Base-by-base conservation (phyloP, 2,797 vertebrate species). In the Poecilia velifera region DNA sequence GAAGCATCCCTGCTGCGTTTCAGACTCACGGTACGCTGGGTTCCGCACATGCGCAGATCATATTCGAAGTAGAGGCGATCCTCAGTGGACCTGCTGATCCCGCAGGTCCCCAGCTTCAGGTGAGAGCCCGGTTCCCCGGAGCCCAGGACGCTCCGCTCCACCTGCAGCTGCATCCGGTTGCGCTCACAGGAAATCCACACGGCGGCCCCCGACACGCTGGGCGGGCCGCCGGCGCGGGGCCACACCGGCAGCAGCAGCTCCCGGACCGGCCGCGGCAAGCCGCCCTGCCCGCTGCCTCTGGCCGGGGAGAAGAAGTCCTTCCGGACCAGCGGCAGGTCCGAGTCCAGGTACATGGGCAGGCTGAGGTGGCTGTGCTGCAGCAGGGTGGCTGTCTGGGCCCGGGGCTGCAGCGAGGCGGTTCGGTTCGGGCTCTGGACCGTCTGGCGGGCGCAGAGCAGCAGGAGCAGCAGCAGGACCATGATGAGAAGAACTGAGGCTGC, bases 81-180 rank as follows among this genome's bases (percentile, higher is more conserved):
- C 25, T 57, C n/a, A 0, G 90, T 93, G 0, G 77, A 47, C 22
- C 66, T 88, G 47, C 53, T 94, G 82, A 81, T 34, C 9, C 10
- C 3, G 45, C 96, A 96, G 0, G 93, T 87, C 1, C 95, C 96
- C 57, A 96, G 88, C 31, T 41, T 90, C 28, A 96, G 83, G 1
- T 39, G 57, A 0, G 76, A 75, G 1, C n/a, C 18, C 0, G 39
- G 18, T 0, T 76, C 80, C 0, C 8, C 31, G 1, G 31, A 4
- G 22, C 85, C 93, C 46, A 94, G 14, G 16, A 88, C 0, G 8
- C 62, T 74, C 79, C 62, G 89, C 1, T 81, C 75, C n/a, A 96
- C 93, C 74, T 80, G 81, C 36, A 96, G 93, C 1, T 70, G 84
- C 88, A 96, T 92, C 75, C 88, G 88, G 18, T 46, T 78, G 10